Conservation (phyloP, 1,140 invertebrate genomes). For the Drosophila albomicans region DNA sequence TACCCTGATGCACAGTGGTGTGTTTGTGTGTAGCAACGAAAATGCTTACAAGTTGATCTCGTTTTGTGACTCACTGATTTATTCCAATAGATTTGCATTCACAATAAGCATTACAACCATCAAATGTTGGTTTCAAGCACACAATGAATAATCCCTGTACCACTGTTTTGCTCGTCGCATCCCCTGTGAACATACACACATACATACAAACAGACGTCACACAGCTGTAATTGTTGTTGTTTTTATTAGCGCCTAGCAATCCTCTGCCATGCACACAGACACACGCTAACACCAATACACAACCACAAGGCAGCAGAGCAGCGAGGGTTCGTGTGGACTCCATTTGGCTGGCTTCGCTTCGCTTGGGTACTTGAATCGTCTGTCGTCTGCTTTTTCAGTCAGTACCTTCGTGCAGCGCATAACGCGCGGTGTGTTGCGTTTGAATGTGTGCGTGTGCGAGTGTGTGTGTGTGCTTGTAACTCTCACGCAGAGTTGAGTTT, state of each 20-base stretch:
- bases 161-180: constrained; percentile 46
- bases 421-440: constrained; percentile 70
- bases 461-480: neutral
- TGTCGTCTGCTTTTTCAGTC: constrained; percentile 64
- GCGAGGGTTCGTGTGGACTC: constrained; percentile 68
- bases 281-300: constrained; percentile 25
- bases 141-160: constrained; percentile 27
- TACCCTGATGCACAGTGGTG: constrained; percentile 52
- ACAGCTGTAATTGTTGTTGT: constrained; percentile 78
- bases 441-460: constrained; percentile 1
- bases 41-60: constrained; percentile 3
- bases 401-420: constrained; percentile 80
- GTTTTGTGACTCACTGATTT: neutral
- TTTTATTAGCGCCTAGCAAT: constrained; percentile 58
- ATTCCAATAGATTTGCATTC: neutral
- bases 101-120: neutral
- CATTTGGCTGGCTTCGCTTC: constrained; percentile 73
- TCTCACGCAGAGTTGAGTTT: constrained; percentile 46
- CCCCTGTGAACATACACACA: constrained; percentile 23
- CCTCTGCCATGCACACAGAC: constrained; percentile 34
- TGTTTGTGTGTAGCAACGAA: neutral
- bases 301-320: neutral
- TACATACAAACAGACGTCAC: constrained; percentile 45
- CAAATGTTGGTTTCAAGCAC: neutral
- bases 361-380: constrained; percentile 55